phyloP scores from a whole-genome alignment of 2,113 vertebrate species.

The Lepus timidus region DNA sequence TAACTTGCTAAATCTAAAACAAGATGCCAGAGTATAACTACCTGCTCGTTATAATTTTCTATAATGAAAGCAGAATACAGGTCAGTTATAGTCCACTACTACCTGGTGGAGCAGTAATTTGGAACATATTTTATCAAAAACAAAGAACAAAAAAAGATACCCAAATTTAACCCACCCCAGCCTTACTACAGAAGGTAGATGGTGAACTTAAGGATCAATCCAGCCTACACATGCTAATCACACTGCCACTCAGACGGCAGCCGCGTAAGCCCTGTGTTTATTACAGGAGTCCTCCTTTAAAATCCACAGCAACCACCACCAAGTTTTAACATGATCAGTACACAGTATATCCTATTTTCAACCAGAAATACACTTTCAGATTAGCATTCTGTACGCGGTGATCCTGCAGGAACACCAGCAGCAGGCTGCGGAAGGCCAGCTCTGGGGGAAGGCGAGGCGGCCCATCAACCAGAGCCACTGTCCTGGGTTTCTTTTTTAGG shows the following conservation, averaged over 20 bases:
- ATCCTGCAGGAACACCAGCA: conserved; percentile 4
- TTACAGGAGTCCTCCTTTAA: not conserved
- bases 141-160: conserved; percentile 12
- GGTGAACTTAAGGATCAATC: conserved; percentile 21
- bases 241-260: conserved; percentile 12
- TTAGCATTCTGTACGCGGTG: not conserved
- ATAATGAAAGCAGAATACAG: not conserved
- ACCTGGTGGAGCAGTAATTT: not conserved
- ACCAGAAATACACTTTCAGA: not conserved
- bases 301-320: not conserved
- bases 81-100: not conserved
- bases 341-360: not conserved
- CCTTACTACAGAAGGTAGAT: not conserved
- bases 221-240: not conserved
- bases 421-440: not conserved
- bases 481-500: not conserved
- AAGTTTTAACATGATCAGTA: not conserved
- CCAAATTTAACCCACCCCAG: not conserved
- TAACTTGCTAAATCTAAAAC: not conserved
- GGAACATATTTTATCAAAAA: not conserved
- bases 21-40: not conserved
- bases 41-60: not conserved
- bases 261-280: not conserved
- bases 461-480: not conserved
- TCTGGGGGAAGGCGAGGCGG: not conserved